Conservation (phyloP, 2,888 invertebrate genomes). For the Noctua janthe region DNA sequence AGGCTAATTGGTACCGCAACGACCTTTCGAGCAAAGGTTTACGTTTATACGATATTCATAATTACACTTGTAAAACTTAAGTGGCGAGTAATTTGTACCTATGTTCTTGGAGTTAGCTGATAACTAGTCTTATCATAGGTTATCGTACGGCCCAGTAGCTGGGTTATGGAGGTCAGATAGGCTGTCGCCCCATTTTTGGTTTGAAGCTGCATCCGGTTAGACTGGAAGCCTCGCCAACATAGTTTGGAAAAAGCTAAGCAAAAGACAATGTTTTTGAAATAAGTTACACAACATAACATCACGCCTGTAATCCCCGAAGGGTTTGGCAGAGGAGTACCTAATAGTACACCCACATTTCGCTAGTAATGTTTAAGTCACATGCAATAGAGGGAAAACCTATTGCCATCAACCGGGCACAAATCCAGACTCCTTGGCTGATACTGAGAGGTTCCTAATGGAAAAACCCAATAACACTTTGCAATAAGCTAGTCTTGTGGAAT, state of each 20-base stretch:
- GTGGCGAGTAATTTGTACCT: constrained; percentile 22
- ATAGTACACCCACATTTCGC: no score
- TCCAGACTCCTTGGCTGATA: no score
- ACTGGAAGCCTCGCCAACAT: background rate
- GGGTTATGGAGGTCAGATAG: background rate
- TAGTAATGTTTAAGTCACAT: no score
- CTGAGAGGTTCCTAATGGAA: no score
- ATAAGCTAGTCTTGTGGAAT: background rate
- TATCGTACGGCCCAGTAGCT: background rate
- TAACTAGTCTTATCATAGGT: background rate
- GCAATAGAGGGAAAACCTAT: no score
- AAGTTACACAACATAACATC: no score
- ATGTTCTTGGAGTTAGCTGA: background rate
- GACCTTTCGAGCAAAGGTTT: constrained; percentile 38
- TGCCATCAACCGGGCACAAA: no score
- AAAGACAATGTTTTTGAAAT: background rate
- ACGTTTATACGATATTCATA: constrained; percentile 47
- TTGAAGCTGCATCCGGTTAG: background rate
- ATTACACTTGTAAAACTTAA: constrained; percentile 50
- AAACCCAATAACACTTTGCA: no score
- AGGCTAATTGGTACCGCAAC: constrained; percentile 34
- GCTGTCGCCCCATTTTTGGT: background rate
- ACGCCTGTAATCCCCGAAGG: no score
- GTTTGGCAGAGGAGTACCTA: no score
- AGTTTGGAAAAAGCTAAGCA: background rate